Conservation (phyloP, 2,888 invertebrate species). For the Epicampocera succincta region DNA sequence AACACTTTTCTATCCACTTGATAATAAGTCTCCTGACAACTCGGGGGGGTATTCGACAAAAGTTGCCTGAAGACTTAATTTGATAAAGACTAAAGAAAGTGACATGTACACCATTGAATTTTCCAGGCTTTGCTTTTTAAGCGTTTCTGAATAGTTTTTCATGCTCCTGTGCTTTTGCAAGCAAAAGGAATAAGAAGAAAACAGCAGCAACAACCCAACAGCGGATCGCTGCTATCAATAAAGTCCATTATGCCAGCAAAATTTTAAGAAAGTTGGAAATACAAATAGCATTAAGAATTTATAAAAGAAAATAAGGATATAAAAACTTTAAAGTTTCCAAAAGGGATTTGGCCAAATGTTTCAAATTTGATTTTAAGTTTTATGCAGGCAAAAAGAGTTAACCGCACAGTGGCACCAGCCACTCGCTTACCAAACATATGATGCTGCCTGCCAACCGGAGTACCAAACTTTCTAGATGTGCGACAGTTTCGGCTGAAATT, state of each 20-base stretch:
- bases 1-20: background rate
- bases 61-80: background rate
- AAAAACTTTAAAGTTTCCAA: slow-evolving; percentile 46
- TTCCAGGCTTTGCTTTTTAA: background rate
- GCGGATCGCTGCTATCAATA: slow-evolving; percentile 14
- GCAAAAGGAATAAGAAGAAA: too few relatives aligned
- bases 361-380: slow-evolving; percentile 67
- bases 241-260: slow-evolving; percentile 25
- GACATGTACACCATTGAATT: background rate
- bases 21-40: background rate
- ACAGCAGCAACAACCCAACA: too few relatives aligned
- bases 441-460: background rate
- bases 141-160: background rate
- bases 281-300: slow-evolving; percentile 27
- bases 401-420: slow-evolving; percentile 13
- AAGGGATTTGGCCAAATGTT: slow-evolving; percentile 58
- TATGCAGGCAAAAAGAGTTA: slow-evolving; percentile 14
- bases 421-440: background rate
- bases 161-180: background rate
- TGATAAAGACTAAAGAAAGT: too few relatives aligned
- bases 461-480: slow-evolving; percentile 12
- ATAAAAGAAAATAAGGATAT: background rate
- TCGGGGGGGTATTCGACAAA: too few relatives aligned
- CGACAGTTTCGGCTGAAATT: slow-evolving; percentile 33
- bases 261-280: background rate